These are phyloP conservation scores for Melanotaenia pygmaea DNA, from an alignment of 2,797 vertebrate genomes.

Conservation along the genomic window DNA sequence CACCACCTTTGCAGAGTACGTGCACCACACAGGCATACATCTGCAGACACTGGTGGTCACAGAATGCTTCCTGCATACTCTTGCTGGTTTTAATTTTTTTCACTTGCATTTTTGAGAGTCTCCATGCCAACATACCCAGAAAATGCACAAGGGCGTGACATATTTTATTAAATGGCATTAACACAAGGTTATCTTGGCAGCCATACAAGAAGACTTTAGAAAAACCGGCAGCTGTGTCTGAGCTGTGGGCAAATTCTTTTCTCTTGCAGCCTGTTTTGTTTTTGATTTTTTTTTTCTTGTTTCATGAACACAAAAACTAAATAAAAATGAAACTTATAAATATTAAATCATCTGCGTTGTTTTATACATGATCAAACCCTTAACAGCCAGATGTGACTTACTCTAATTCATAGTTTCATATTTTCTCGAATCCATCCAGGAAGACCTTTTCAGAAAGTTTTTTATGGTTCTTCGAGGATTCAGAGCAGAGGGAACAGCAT, in stretches of 20 bases:
- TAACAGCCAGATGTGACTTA: neutral
- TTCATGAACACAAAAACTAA: neutral
- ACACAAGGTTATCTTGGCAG: conserved; percentile 42
- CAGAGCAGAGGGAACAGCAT: neutral
- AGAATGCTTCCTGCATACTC: conserved; percentile 29
- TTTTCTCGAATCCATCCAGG: neutral
- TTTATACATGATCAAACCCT: neutral
- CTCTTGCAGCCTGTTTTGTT: neutral
- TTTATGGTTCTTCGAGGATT: neutral
- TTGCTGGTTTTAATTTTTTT: conserved; percentile 32
- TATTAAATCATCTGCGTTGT: neutral
- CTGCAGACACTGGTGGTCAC: conserved; percentile 6
- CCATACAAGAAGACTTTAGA: conserved; percentile 36
- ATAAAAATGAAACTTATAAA: neutral
- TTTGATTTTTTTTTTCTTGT: neutral
- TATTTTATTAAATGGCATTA: conserved; percentile 58
- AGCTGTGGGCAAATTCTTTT: conserved; percentile 28
- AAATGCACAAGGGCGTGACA: conserved; percentile 30
- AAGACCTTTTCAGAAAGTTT: neutral
- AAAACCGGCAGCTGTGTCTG: conserved; percentile 36
- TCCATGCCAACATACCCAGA: conserved; percentile 55
- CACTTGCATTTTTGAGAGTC: conserved; percentile 61
- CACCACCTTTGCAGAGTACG: neutral
- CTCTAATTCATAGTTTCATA: neutral
- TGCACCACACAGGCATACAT: neutral